Evolutionary conservation across 2,797 vertebrate species (phyloP).

Genomic region (Pseudochaenichthys georgianus): DNA sequence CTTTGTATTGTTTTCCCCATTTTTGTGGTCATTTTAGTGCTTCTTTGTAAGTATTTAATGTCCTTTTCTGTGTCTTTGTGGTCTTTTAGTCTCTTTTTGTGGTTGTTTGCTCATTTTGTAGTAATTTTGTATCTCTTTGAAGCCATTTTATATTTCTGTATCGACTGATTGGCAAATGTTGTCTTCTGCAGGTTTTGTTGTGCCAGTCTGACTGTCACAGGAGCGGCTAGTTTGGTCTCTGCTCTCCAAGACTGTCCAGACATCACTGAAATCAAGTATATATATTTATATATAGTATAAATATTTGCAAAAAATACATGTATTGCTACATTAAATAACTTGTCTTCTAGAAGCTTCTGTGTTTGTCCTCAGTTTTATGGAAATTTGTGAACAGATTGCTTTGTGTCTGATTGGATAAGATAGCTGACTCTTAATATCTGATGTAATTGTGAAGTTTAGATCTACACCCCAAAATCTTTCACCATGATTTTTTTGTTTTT

Average conservation of each 20-base stretch:
- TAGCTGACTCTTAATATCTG: not conserved
- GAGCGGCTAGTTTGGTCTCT: conserved; percentile 82
- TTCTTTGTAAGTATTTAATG: too few species aligned
- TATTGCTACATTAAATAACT: not conserved
- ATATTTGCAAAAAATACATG: too few species aligned
- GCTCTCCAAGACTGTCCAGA: conserved; percentile 82
- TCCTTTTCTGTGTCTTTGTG: too few species aligned
- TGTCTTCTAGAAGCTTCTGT: not conserved
- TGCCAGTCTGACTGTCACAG: conserved; percentile 83
- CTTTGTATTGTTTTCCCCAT: too few species aligned
- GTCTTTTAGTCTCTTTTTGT: too few species aligned
- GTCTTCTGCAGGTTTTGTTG: conserved; percentile 83
- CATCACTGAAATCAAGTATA: conserved; percentile 89
- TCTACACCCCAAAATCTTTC: conserved; percentile 8
- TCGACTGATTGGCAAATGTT: not conserved
- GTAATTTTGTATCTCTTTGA: too few species aligned
- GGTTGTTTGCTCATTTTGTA: too few species aligned
- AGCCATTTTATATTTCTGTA: too few species aligned
- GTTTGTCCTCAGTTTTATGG: not conserved
- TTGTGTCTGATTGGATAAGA: not conserved
- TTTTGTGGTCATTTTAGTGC: too few species aligned
- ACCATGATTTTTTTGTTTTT: conserved; percentile 12
- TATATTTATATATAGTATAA: not conserved
- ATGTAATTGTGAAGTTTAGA: not conserved
- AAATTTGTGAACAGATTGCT: not conserved